A percentile compares a stretch with the other conserved stretches of the same genome.
These are phyloP conservation scores for Colaptes auratus DNA, from an alignment of 2,113 vertebrate genomes.

Conservation along the genomic window DNA sequence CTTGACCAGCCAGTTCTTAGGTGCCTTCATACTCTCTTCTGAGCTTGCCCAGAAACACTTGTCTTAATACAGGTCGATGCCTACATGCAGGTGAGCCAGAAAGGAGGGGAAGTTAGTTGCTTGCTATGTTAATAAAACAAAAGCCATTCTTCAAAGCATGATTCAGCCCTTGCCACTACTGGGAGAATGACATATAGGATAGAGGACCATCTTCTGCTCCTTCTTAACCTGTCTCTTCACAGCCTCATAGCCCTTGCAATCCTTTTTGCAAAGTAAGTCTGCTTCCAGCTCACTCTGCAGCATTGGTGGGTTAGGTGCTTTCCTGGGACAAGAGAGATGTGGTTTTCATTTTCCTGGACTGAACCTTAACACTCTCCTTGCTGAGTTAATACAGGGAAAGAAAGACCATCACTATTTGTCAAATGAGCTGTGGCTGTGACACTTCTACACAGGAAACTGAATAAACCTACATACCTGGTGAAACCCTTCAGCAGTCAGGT, in stretches of 20 bases:
- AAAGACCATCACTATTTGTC: neutral
- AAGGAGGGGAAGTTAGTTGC: neutral
- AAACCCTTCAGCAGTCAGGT: neutral
- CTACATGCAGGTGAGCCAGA: neutral
- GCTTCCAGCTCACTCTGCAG: rapidly evolving
- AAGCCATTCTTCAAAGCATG: neutral
- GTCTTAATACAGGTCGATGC: neutral
- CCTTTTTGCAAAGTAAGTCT: neutral
- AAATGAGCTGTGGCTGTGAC: neutral
- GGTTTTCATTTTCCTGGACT: neutral
- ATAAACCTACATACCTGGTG: neutral
- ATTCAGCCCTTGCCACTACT: neutral
- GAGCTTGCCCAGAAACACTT: neutral
- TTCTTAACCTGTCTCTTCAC: neutral
- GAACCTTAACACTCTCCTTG: neutral
- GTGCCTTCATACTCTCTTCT: neutral
- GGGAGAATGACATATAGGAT: neutral
- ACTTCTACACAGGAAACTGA: neutral
- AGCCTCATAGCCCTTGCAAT: neutral
- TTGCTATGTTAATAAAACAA: neutral
- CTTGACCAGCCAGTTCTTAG: neutral
- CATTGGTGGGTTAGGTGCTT: neutral
- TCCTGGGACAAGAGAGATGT: neutral
- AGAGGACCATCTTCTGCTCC: neutral
- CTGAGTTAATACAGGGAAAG: neutral